Evolutionary conservation across 2,888 invertebrate genomes (phyloP).

Genomic region (Habrosyne pyritoides): DNA sequence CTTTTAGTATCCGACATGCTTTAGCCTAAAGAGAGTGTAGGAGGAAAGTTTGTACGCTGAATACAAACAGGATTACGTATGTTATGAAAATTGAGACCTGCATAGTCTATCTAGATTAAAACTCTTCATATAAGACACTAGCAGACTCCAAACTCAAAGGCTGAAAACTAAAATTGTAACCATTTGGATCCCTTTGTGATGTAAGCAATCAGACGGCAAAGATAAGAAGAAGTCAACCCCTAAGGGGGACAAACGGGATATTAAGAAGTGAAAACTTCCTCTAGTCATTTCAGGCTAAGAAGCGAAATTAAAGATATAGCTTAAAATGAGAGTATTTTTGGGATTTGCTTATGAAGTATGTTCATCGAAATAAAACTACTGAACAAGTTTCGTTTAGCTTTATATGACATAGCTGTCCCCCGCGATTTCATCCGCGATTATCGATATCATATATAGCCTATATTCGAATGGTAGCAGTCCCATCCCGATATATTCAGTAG

Average conservation of each 20-base stretch:
- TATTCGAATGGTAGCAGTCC: too few species aligned
- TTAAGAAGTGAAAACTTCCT: neutral
- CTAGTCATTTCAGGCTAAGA: neutral
- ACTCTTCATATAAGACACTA: neutral
- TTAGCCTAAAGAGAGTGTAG: too few species aligned
- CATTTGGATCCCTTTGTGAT: neutral
- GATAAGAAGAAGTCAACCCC: neutral
- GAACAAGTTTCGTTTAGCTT: too few species aligned
- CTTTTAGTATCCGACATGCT: too few species aligned
- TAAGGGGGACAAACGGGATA: neutral
- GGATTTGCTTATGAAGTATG: neutral
- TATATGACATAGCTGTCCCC: too few species aligned
- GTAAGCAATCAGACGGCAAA: neutral
- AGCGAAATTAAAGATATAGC: neutral
- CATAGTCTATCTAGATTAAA: neutral
- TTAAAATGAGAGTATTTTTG: neutral
- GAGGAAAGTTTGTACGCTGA: too few species aligned
- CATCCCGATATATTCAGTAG: too few species aligned
- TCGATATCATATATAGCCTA: too few species aligned
- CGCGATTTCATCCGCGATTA: too few species aligned
- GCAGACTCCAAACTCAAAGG: neutral
- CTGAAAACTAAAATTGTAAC: neutral
- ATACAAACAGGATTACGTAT: too few species aligned
- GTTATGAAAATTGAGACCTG: too few species aligned
- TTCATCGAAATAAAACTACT: too few species aligned